Evolutionary conservation across 2,113 vertebrate genomes (phyloP).

Genomic region (Lepisosteus osseus): DNA sequence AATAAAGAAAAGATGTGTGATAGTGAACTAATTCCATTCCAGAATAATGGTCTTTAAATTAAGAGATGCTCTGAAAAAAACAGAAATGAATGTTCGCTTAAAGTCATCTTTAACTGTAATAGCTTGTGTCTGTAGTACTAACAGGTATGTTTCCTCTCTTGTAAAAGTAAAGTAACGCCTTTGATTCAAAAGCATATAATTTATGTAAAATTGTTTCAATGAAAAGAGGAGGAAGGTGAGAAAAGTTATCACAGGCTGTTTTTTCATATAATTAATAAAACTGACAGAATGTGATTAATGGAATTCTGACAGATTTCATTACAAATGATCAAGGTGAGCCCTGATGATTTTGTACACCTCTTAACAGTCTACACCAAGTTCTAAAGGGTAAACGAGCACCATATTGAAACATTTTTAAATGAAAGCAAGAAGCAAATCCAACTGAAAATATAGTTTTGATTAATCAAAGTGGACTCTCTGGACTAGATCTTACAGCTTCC

Average conservation of each 20-base stretch:
- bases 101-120: too few species aligned
- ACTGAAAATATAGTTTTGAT: neutral
- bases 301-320: neutral
- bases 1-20: too few species aligned
- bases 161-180: neutral
- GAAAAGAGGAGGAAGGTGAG: neutral
- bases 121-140: neutral
- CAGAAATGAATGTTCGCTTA: too few species aligned
- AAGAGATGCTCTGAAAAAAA: too few species aligned
- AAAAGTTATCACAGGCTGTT: neutral
- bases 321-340: neutral
- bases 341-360: neutral
- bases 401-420: neutral
- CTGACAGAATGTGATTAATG: neutral
- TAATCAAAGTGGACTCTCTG: neutral
- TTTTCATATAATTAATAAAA: neutral
- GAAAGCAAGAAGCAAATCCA: neutral
- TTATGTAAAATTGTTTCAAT: neutral
- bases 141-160: neutral
- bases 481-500: neutral
- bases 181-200: neutral
- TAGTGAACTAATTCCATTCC: too few species aligned
- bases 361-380: neutral
- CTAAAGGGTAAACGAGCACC: neutral
- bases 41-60: too few species aligned